Conservation (phyloP, 2,113 vertebrate genomes). For the Apistogramma diplotaenia region DNA sequence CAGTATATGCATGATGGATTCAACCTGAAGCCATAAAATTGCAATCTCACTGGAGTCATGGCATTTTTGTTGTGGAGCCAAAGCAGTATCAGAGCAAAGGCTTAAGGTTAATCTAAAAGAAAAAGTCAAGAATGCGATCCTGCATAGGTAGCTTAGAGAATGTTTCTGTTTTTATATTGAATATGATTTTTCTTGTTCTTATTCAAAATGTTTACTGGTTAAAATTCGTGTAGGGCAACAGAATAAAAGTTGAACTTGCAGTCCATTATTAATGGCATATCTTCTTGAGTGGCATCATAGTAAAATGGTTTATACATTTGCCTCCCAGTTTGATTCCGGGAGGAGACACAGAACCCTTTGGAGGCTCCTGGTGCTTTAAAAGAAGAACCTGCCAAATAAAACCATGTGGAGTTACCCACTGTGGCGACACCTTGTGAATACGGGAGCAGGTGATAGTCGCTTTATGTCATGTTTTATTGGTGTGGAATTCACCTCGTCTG, state of each 20-base stretch:
- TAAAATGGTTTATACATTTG: no score
- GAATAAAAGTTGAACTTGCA: neutral
- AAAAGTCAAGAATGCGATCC: neutral
- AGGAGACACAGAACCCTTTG: no score
- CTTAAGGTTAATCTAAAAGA: neutral
- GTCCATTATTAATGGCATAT: no score
- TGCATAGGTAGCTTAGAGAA: neutral
- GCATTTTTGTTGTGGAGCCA: conserved; percentile 46
- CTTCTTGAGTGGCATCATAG: no score
- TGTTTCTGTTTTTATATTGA: neutral
- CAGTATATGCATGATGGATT: conserved; percentile 9
- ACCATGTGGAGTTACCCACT: no score
- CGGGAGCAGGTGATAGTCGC: no score
- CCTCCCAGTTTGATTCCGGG: no score
- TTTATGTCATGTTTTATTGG: no score
- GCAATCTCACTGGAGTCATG: conserved; percentile 27
- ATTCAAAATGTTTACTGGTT: neutral
- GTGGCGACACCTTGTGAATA: no score
- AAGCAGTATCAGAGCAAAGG: conserved; percentile 37
- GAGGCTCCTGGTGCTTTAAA: no score
- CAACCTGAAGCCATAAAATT: conserved; percentile 32
- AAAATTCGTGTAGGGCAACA: neutral
- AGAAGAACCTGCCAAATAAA: no score
- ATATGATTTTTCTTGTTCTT: neutral
- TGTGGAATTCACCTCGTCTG: no score